Conservation (phyloP, 2,797 vertebrate genomes). For the Sitta carolinensis region DNA sequence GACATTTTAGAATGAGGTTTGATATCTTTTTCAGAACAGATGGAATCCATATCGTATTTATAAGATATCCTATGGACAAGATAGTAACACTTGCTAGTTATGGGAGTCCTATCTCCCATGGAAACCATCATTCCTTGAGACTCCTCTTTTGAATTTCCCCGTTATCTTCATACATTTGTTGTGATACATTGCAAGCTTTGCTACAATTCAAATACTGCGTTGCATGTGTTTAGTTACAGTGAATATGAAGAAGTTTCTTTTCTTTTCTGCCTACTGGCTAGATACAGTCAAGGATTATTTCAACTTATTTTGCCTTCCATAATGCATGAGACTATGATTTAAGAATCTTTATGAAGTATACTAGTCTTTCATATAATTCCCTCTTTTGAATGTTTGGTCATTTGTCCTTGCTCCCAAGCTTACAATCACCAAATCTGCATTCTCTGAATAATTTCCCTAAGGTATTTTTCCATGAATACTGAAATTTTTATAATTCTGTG, state of each 20-base stretch:
- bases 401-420: not conserved
- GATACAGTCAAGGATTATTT: not conserved
- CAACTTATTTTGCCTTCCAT: not conserved
- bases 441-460: not conserved
- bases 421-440: not conserved
- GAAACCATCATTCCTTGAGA: not conserved
- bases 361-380: not conserved
- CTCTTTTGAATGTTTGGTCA: not conserved
- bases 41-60: not conserved
- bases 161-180: not conserved
- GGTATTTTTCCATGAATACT: not conserved
- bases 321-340: not conserved
- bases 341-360: not conserved
- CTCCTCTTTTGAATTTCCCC: not conserved
- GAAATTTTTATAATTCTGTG: not conserved
- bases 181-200: not conserved
- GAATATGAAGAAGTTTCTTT: not conserved
- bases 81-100: not conserved
- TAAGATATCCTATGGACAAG: not conserved
- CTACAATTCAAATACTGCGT: not conserved
- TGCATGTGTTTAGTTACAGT: not conserved
- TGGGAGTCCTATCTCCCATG: not conserved
- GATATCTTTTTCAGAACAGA: not conserved
- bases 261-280: not conserved
- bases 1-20: not conserved